Evolutionary conservation across 2,113 vertebrate species (phyloP), one percentile per base, ranked within the genome.

Genomic region (Terrapene triunguis): DNA sequence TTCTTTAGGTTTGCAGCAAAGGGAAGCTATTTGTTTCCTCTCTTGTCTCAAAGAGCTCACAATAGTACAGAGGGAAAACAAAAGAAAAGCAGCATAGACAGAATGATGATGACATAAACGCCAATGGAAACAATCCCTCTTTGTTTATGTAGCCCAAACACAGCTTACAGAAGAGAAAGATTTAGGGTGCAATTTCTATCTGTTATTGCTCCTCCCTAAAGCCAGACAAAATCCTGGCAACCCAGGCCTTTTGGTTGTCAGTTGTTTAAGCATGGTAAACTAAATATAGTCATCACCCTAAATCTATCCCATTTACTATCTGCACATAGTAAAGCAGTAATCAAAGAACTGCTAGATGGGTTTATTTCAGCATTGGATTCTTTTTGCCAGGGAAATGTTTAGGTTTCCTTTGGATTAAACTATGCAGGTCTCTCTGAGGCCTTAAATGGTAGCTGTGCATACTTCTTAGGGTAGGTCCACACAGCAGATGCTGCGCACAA

Each of bases 211-310:
- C 17, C 84, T 88, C 65, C n/a, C 65, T 80, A 80, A 89, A 14
- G 5, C 27, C 78, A 55, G 57, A 29, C 57, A 62, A 29, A 72
- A 50, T 48, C 27, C 12, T 6, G 62, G 38, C 3, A 48, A 50
- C 8, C 35, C 44, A 88, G 95, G 69, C 48, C 84, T 89, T 11
- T 32, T 86, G 89, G 57, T 72, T 94, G 85, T 88, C 81, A 87
- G 85, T 85, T 78, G 8, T 65, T 93, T 84, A 38, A 92, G 79
- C 78, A 35, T 0, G 1, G 78, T 0, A 0, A 3, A 6, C 83
- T 95, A 92, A 96, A 80, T 32, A 79, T 22, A 93, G 92, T 2
- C 29, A 11, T 25, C 87, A 9, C 42, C 48, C 89, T 88, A 81
- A 93, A 91, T 14, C 57, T 4, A 87, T 10, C 78, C 78, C 62